These are phyloP conservation scores for Coenonympha glycerion DNA, from an alignment of 2,888 invertebrate genomes.

Conservation along the genomic window DNA sequence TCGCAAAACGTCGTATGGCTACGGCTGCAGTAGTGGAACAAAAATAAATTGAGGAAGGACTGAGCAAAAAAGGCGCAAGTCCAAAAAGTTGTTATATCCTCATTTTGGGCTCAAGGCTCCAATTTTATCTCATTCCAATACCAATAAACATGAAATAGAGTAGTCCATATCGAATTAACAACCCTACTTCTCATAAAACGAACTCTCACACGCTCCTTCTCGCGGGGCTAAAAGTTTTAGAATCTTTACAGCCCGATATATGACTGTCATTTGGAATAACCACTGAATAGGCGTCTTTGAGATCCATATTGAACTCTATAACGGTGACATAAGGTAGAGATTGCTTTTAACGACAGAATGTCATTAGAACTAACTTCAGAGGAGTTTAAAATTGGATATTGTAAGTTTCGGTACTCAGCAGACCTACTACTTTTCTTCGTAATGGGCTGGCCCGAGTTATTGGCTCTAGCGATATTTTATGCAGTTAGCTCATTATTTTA, in stretches of 20 bases:
- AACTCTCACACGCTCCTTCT: slow-evolving; percentile 19
- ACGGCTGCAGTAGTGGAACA: no score
- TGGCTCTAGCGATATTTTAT: background rate
- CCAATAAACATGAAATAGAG: slow-evolving; percentile 1
- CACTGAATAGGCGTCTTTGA: slow-evolving; percentile 10
- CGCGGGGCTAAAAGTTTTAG: slow-evolving; percentile 28
- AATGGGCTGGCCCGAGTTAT: slow-evolving; percentile 10
- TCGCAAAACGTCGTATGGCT: no score
- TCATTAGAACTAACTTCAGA: slow-evolving; percentile 30
- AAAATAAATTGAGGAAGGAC: no score
- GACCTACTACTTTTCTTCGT: slow-evolving; percentile 19
- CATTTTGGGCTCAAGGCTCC: background rate
- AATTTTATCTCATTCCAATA: background rate
- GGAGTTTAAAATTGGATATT: slow-evolving; percentile 54
- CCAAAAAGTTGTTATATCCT: no score
- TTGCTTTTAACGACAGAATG: slow-evolving; percentile 4
- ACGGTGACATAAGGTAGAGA: slow-evolving; percentile 21
- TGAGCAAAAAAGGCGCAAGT: no score
- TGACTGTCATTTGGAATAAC: slow-evolving; percentile 33
- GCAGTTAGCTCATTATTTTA: no score
- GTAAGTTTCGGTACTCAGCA: slow-evolving; percentile 42
- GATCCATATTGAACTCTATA: slow-evolving; percentile 28
- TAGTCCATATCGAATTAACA: slow-evolving; percentile 16
- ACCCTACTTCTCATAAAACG: slow-evolving; percentile 4
- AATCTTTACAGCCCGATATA: slow-evolving; percentile 32